Evolutionary conservation across 2,113 vertebrate genomes (phyloP), one percentile per base, ranked within the genome.

Genomic region (Alaudala cheleensis): DNA sequence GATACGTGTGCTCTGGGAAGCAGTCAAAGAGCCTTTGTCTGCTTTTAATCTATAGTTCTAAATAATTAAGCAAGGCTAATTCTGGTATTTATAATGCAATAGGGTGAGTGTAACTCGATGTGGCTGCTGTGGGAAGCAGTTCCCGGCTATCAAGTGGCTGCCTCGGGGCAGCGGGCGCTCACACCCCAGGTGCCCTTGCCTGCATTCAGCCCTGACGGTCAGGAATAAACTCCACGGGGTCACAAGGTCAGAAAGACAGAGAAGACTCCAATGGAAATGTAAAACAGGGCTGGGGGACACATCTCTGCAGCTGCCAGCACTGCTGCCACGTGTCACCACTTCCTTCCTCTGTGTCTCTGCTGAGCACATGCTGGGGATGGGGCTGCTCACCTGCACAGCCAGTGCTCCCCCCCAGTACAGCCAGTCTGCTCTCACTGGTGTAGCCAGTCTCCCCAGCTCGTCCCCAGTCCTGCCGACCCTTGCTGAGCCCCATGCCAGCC

Each of bases 51-150:
- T 86, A 82, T 93, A 90, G 61, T 91, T 85, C 79, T 96, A 94
- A 97, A 97, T 96, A 96, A 97, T 97, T 97, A 85, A 97, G 65
- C 58, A 92, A 80, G 81, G 83, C 92, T 93, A 97, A 96, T 96
- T 95, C 95, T 95, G 61, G 67, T 86, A 92, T 90, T 95, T 82
- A 95, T 96, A 95, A 95, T 90, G 90, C 81, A 96, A 34, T 54
- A 85, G 40, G 66, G 58, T 84, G 72, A 70, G 42, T 50, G 93
- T 90, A 96, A 97, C 83, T 88, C 10, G 78, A 96, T 91, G 93
- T 90, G 81, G 67, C 76, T 1, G 11, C 78, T 2, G 1, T 84
- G 34, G 51, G 33, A 90, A 87, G 67, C 39, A 14, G 61, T 58
- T 87, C 51, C 61, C 70, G 45, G 77, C 83, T 87, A 67, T 78